Conservation (phyloP, 2,797 vertebrate species). For the Poeciliopsis presidionis region DNA sequence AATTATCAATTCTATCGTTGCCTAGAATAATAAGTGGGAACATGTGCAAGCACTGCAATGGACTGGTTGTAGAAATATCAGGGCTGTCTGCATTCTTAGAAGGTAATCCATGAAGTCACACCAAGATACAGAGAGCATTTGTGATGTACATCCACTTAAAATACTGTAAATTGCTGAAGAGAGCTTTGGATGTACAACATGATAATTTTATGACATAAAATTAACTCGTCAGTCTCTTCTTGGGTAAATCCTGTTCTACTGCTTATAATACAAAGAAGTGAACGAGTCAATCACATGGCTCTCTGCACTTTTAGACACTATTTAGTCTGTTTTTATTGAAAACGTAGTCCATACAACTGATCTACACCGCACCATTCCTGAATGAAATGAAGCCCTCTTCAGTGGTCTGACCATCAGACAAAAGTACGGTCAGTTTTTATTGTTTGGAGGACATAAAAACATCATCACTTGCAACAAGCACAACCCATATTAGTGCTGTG, state of each 20-base stretch:
- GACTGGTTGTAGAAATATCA: not conserved
- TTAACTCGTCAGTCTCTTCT: not conserved
- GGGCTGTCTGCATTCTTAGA: not conserved
- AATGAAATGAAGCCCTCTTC: not conserved
- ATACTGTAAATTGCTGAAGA: not conserved
- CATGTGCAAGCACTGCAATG: not conserved
- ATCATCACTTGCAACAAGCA: not conserved
- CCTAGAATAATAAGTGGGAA: not conserved
- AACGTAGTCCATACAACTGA: not conserved
- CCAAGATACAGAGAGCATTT: not conserved
- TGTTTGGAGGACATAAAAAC: not conserved
- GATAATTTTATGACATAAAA: not conserved
- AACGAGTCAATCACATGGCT: not conserved
- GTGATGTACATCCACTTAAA: not conserved
- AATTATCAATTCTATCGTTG: not conserved
- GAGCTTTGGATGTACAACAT: not conserved
- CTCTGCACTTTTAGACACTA: not conserved
- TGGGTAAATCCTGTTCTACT: not conserved
- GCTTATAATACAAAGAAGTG: not conserved
- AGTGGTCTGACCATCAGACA: not conserved
- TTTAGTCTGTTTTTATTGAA: not conserved
- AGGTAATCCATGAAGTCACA: not conserved
- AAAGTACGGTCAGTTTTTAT: not conserved
- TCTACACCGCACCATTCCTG: not conserved
- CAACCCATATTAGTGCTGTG: not conserved